Percentiles rank a stretch among this genome's conserved stretches.
phyloP scores from a whole-genome alignment of 2,113 vertebrate genomes.

The Brachyistius frenatus region DNA sequence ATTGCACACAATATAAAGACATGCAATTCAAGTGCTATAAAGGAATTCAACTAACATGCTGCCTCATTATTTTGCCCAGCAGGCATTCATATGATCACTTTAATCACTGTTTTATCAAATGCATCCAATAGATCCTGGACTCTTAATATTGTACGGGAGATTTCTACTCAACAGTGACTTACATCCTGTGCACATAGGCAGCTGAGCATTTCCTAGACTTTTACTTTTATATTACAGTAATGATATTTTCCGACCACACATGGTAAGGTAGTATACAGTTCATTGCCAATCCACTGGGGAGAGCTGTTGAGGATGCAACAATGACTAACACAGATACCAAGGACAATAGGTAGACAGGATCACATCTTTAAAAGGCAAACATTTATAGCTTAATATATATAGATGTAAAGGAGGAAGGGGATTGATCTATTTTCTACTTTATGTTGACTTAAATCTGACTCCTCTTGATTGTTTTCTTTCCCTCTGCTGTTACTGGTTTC shows the following conservation, averaged over 20 bases:
- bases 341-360: background rate
- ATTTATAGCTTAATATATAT: background rate
- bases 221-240: background rate
- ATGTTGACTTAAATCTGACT: conserved; percentile 5
- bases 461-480: conserved; percentile 11
- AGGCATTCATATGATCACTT: conserved; percentile 9
- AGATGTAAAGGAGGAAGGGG: background rate
- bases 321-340: background rate
- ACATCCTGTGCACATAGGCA: background rate
- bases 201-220: background rate
- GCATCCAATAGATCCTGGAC: background rate
- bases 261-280: conserved; percentile 16
- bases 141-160: background rate
- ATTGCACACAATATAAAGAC: background rate
- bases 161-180: background rate
- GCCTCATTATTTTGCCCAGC: background rate
- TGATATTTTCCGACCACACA: background rate
- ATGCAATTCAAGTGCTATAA: background rate
- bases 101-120: conserved; percentile 17
- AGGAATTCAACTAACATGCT: background rate
- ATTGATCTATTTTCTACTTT: background rate
- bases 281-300: conserved; percentile 46
- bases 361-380: background rate
- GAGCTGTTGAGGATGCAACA: conserved; percentile 39
- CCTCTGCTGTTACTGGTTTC: conserved; percentile 30